Base-by-base conservation (phyloP, 2,797 vertebrate genomes). In the Sphaeramia orbicularis region DNA sequence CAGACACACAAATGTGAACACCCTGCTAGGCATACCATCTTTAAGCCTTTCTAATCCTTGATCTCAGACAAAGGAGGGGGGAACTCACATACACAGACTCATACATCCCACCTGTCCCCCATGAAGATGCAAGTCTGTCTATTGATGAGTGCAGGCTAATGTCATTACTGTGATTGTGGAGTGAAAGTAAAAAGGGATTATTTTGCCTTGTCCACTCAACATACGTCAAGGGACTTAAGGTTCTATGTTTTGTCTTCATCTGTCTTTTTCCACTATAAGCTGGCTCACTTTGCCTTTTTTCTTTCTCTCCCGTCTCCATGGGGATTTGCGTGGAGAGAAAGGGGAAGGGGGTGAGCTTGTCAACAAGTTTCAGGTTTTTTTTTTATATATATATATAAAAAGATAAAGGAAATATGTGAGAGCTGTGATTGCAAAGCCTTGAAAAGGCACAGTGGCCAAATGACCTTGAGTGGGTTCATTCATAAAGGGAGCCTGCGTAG, bases 381-480 rank as follows among this genome's bases (percentile, higher is more conserved):
- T 50, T 38, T 42, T 7, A 10, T 21, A 57, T 47, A 24, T 40
- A 36, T 7, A 47, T 40, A 71, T 43, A 12, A 21, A 52, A 38
- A 83, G 85, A 92, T 85, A 84, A 67, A 68, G 74, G 58, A 80
- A 85, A 84, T 79, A 78, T 69, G 68, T 66, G 67, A 19, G 63
- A 73, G 76, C 44, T 52, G 64, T 5, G 18, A 67, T 62, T 60
- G 62, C 63, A 80, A 69, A 84, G 61, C 77, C 63, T 75, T 24
- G 6, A 12, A 67, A 47, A 73, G 55, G 35, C 74, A 75, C 51
- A 43, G 55, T 71, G 78, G 84, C 83, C 80, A 79, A 82, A 76
- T 56, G 81, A 91, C 91, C 89, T 89, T 88, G 86, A 86, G 78
- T 18, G 36, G 48, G 65, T 68, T 91, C 73, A 81, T 84, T 91